Base-by-base conservation (phyloP, 2,888 invertebrate species). In the Ochropleura plecta region DNA sequence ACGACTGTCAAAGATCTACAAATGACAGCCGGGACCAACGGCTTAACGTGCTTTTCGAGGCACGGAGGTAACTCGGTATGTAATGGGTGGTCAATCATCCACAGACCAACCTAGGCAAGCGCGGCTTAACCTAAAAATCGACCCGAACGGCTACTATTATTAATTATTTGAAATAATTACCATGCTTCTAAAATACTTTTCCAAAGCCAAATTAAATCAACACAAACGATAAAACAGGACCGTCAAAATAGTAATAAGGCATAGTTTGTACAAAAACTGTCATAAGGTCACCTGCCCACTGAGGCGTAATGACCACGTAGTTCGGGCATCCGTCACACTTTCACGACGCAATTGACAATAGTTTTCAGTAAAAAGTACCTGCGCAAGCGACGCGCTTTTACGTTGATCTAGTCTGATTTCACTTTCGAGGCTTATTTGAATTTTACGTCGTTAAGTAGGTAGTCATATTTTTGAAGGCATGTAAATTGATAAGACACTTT, bases 291-390 rank as follows among this genome's bases (percentile, higher is more conserved):
- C 60, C 8, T 68, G 67, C 51, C 76, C 76, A 79, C 49, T 84
- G 85, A 76, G 51, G 81, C 78, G 76, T 74, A 71, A 62, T 76
- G 79, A 75, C 63, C 63, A 73, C 83, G 51, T 62, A 64, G 72
- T 80, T 70, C 42, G 20, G 59, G 16, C 63, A 79, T 84, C 77
- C 65, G 84, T 73, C 74, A 86, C 87, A 88, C 87, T 88, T 88
- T 88, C 87, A 73, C 86, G 70, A 6, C 12, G 53, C 49, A 20
- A 69, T 73, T 73, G 67, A 69, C 66, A 79, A 67, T 57, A 40
- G 67, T 80, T 86, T 86, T 82, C 84, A 84, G 86, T 70, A 62
- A 84, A 83, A 86, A 76, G 63, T 63, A 62, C 30, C 62, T 77
- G 88, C 71, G 65, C 59, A 42, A 44, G 62, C 16, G 44, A 53